phyloP scores from a whole-genome alignment of 2,113 vertebrate species.

The Leptobrachium ailaonicum region DNA sequence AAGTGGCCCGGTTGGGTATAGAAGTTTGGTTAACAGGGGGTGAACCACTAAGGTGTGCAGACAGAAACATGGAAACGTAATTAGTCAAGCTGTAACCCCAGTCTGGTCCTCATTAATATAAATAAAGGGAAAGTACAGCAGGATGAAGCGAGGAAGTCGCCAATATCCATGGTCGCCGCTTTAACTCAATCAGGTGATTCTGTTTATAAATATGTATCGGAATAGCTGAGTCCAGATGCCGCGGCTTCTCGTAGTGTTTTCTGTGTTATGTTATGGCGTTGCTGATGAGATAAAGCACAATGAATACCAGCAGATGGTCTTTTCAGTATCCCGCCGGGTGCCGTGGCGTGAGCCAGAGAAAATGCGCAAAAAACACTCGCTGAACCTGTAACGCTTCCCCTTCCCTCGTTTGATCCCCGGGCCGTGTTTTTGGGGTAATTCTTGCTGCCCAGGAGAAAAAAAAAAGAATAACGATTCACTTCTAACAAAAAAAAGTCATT shows the following conservation, averaged over 20 bases:
- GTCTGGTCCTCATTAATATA: no score
- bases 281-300: slow-evolving; percentile 71
- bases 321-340: slow-evolving; percentile 70
- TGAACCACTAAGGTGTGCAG: no score
- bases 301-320: slow-evolving; percentile 78
- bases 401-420: slow-evolving; percentile 64
- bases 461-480: no score
- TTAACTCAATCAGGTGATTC: slow-evolving; percentile 69
- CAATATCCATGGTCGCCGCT: slow-evolving; percentile 64
- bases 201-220: slow-evolving; percentile 74
- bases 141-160: neutral
- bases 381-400: slow-evolving; percentile 72
- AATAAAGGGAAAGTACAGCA: neutral
- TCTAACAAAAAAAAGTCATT: no score
- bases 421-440: neutral
- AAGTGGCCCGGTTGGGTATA: no score
- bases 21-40: no score
- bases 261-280: slow-evolving; percentile 68
- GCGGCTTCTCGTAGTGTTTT: slow-evolving; percentile 61
- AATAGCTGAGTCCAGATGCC: slow-evolving; percentile 67
- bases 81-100: no score
- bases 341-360: slow-evolving; percentile 70
- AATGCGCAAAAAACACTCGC: slow-evolving; percentile 69
- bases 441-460: no score
- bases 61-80: no score